Conservation (phyloP, 2,113 vertebrate genomes). For the pig (Sus scrofa) region DNA sequence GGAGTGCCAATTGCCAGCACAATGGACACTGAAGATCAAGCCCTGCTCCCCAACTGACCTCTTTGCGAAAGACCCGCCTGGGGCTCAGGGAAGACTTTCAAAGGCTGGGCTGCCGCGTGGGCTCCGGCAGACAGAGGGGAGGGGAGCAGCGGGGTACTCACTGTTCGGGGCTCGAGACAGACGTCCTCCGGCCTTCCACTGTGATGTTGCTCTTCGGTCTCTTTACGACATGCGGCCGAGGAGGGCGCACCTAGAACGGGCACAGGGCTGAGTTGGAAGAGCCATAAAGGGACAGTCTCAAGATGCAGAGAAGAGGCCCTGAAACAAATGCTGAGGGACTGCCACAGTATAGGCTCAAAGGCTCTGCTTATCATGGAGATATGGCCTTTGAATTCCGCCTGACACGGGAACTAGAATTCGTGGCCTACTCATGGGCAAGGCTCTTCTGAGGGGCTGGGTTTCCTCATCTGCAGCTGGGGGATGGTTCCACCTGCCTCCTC, state of each 20-base stretch:
- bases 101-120: not conserved
- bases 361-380: not conserved
- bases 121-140: not conserved
- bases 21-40: not conserved
- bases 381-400: no score
- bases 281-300: not conserved
- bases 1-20: not conserved
- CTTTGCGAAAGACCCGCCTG: not conserved
- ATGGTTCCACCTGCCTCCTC: not conserved
- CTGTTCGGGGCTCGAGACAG: slow-evolving; percentile 90
- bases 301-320: not conserved
- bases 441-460: not conserved
- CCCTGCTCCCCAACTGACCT: not conserved
- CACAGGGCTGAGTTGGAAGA: slow-evolving; percentile 50
- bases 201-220: slow-evolving; percentile 94
- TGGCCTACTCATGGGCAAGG: not conserved
- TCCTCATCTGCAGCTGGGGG: not conserved
- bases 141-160: slow-evolving; percentile 81
- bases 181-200: slow-evolving; percentile 87
- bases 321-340: not conserved
- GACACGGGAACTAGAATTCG: not conserved
- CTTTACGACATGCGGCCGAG: slow-evolving; percentile 92
- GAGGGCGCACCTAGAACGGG: slow-evolving; percentile 91
- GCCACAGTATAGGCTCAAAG: not conserved
- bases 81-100: not conserved